A percentile compares a stretch with the other conserved stretches of the same genome.
These are phyloP conservation scores for Zootermopsis nevadensis DNA, from an alignment of 2,888 invertebrate species.

Conservation along the genomic window DNA sequence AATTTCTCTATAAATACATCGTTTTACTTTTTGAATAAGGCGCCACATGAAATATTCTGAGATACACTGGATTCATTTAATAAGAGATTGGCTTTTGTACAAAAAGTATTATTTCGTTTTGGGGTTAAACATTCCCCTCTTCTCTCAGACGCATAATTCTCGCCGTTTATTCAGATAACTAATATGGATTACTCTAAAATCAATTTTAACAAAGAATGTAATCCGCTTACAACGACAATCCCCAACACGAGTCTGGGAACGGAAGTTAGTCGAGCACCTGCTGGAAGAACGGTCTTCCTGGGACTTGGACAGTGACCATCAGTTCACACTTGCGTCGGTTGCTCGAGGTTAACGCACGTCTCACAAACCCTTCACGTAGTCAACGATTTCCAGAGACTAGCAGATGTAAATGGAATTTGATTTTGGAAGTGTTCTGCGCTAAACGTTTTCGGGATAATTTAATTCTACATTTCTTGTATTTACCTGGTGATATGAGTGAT, in stretches of 20 bases:
- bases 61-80: not conserved
- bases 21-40: too few relatives aligned
- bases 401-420: too few relatives aligned
- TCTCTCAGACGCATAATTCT: not conserved
- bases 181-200: not conserved
- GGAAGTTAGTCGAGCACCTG: not conserved
- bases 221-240: not conserved
- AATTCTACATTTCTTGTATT: too few relatives aligned
- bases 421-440: too few relatives aligned
- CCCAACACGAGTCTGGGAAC: not conserved
- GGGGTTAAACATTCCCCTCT: not conserved
- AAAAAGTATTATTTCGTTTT: not conserved
- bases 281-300: not conserved
- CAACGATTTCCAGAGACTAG: too few relatives aligned
- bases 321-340: too few relatives aligned
- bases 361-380: too few relatives aligned
- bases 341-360: too few relatives aligned
- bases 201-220: slow-evolving; percentile 4
- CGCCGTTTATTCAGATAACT: not conserved
- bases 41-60: too few relatives aligned
- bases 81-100: not conserved
- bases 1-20: too few relatives aligned
- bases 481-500: too few relatives aligned
- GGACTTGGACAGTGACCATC: not conserved
- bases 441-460: too few relatives aligned